Evolutionary conservation across 1,140 invertebrate species (phyloP).

Genomic region (Bombus balteatus): DNA sequence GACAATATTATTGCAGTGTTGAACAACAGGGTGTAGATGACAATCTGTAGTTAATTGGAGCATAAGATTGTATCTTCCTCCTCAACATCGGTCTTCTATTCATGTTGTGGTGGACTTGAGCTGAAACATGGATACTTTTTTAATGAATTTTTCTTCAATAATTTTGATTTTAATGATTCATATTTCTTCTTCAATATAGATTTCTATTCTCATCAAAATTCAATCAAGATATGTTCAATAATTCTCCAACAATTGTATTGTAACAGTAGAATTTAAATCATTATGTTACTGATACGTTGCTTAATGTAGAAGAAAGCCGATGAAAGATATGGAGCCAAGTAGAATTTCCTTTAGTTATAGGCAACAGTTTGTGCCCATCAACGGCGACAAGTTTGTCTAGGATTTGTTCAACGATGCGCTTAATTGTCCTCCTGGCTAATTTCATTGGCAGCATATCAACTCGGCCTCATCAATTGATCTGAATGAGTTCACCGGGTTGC

Average conservation of each 20-base stretch:
- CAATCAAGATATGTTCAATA: background rate
- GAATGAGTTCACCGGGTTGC: background rate
- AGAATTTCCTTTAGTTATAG: background rate
- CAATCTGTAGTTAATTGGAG: background rate
- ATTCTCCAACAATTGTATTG: background rate
- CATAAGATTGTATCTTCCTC: background rate
- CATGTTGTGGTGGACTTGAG: background rate
- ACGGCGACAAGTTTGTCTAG: slow-evolving; percentile 2
- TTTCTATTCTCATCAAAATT: background rate
- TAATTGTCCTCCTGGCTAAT: slow-evolving; percentile 31
- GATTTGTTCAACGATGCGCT: slow-evolving; percentile 22
- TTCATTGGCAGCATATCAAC: slow-evolving; percentile 37
- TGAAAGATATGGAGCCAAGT: background rate
- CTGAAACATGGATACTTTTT: too few relatives aligned
- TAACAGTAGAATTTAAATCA: background rate
- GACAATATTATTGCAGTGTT: background rate
- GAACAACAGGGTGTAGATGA: background rate
- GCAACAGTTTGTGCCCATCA: background rate
- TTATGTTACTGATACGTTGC: background rate
- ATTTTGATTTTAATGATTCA: background rate
- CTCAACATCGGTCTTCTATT: background rate
- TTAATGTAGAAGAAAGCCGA: background rate
- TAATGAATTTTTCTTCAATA: background rate
- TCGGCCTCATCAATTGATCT: slow-evolving; percentile 6
- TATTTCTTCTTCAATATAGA: background rate